Percentiles rank a stretch among this genome's conserved stretches.
These are phyloP conservation scores for Biston stratarius DNA, from an alignment of 2,888 invertebrate species.

Conservation along the genomic window DNA sequence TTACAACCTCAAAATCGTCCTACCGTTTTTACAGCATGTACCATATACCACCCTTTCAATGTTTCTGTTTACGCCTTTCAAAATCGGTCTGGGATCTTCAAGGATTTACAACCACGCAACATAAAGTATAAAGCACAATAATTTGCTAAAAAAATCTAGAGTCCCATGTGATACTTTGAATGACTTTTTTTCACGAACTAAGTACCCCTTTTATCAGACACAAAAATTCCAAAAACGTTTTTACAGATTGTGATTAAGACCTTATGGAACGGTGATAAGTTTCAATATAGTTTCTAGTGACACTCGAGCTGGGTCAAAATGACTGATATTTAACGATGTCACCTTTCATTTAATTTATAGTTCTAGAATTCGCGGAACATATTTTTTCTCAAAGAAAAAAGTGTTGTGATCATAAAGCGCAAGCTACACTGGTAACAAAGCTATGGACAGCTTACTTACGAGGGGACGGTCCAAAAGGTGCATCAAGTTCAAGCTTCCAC, in stretches of 20 bases:
- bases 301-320: conserved; percentile 47
- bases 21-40: conserved; percentile 72
- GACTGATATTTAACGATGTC: conserved; percentile 75
- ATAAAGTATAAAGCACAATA: conserved; percentile 57
- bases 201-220: conserved; percentile 40
- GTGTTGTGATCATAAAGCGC: neutral
- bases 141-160: conserved; percentile 60
- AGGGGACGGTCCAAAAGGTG: too few species aligned
- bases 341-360: conserved; percentile 73
- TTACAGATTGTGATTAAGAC: conserved; percentile 41
- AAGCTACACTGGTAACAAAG: too few species aligned
- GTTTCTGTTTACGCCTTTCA: conserved; percentile 57
- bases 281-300: neutral
- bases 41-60: conserved; percentile 57
- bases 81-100: conserved; percentile 60
- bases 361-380: conserved; percentile 76
- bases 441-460: too few species aligned
- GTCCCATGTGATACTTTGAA: conserved; percentile 63
- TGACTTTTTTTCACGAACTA: conserved; percentile 60
- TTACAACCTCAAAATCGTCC: conserved; percentile 60
- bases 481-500: too few species aligned
- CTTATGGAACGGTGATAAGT: conserved; percentile 19
- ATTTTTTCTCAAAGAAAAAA: neutral
- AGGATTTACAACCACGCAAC: conserved; percentile 55
- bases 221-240: conserved; percentile 36